A percentile compares a stretch with the other conserved stretches of the same genome.
These are phyloP conservation scores for Mionectes macconnelli DNA, from an alignment of 2,113 vertebrate genomes.

Conservation along the genomic window DNA sequence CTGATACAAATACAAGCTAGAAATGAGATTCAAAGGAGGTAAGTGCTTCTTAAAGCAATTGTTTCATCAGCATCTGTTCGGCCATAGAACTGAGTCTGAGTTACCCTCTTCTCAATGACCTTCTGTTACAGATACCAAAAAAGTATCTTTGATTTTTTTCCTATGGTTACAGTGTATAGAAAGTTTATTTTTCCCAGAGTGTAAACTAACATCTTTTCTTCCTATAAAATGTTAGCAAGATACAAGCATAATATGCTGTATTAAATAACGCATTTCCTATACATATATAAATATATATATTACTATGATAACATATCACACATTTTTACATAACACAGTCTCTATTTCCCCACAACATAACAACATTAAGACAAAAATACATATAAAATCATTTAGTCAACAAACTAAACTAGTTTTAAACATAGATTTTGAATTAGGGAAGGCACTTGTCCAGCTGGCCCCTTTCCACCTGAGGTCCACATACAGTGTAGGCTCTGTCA, in stretches of 20 bases:
- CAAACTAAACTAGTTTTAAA: conserved; percentile 15
- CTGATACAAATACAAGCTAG: not conserved
- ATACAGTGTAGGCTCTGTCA: not conserved
- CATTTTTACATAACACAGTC: conserved; percentile 63
- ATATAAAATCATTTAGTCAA: conserved; percentile 51
- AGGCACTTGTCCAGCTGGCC: not conserved
- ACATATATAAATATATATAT: conserved; percentile 78
- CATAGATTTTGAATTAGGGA: not conserved
- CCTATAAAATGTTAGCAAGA: conserved; percentile 63
- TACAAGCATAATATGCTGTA: conserved; percentile 67
- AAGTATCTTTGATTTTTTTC: not conserved
- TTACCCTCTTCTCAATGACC: not conserved
- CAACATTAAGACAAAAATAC: conserved; percentile 69
- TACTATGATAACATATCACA: conserved; percentile 73
- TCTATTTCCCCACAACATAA: conserved; percentile 66
- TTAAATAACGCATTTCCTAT: conserved; percentile 72
- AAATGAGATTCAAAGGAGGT: not conserved
- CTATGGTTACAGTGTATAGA: conserved; percentile 67
- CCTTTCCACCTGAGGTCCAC: not conserved
- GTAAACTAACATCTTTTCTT: conserved; percentile 72
- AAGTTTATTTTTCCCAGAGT: conserved; percentile 73
- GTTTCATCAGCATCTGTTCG: not conserved
- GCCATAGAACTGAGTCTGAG: not conserved
- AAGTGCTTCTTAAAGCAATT: not conserved
- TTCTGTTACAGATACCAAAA: not conserved